These are phyloP conservation scores for Heteromormyrus szaboi DNA, from an alignment of 2,797 vertebrate species.

Conservation along the genomic window DNA sequence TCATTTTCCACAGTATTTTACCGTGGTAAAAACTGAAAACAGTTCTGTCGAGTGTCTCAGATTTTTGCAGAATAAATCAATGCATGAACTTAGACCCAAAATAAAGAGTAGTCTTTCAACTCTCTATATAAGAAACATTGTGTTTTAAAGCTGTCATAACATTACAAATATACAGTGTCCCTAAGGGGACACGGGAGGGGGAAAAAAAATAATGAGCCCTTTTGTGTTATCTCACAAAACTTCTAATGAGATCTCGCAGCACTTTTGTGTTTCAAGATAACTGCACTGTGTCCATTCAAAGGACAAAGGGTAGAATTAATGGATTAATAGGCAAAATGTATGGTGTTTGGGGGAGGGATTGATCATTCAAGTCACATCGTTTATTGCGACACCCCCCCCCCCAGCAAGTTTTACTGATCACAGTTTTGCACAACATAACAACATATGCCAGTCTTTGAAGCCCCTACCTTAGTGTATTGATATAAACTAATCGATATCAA, in stretches of 20 bases:
- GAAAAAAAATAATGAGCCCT: background rate
- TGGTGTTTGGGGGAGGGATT: background rate
- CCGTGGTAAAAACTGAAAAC: background rate
- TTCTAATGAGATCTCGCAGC: background rate
- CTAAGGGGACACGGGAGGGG: background rate
- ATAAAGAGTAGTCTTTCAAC: background rate
- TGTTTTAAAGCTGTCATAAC: background rate
- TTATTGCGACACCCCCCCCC: background rate
- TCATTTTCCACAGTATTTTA: constrained; percentile 9
- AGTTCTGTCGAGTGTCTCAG: background rate
- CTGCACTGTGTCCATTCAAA: background rate
- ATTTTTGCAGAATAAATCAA: background rate
- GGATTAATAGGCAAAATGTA: background rate
- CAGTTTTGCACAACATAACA: background rate
- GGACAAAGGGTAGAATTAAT: background rate
- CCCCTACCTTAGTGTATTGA: background rate
- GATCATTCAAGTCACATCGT: background rate
- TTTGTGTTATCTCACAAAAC: background rate
- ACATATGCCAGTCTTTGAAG: background rate
- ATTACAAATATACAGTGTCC: background rate
- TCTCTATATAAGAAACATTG: background rate
- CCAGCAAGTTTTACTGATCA: background rate
- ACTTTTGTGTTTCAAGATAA: background rate
- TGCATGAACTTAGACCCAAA: background rate
- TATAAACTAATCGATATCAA: background rate